Conservation (phyloP, 1,140 invertebrate genomes). For the Apocrypta bakeri region DNA sequence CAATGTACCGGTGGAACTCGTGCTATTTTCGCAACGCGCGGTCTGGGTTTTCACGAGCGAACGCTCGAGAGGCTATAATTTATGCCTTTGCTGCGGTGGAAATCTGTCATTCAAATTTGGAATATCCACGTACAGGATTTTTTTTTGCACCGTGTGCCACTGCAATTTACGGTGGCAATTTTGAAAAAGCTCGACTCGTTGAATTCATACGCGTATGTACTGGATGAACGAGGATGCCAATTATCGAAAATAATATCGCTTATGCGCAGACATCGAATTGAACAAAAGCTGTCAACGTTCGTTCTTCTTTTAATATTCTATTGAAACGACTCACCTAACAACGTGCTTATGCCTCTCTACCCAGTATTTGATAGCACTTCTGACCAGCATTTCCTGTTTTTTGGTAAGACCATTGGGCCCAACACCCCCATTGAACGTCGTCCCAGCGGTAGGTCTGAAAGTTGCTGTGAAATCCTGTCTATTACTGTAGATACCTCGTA, state of each 20-base stretch:
- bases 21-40: no score
- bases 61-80: background rate
- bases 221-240: no score
- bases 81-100: background rate
- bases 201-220: no score
- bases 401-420: slow-evolving; percentile 85
- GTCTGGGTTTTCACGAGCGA: background rate
- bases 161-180: background rate
- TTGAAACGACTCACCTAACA: slow-evolving; percentile 85
- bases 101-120: slow-evolving; percentile 1
- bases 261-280: no score
- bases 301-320: no score
- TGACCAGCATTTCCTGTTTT: slow-evolving; percentile 87
- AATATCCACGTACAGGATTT: background rate
- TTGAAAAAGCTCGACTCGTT: background rate
- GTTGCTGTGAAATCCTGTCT: slow-evolving; percentile 85
- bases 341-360: slow-evolving; percentile 90
- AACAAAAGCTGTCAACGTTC: no score
- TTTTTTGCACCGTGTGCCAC: background rate
- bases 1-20: background rate
- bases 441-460: slow-evolving; percentile 79
- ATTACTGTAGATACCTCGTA: slow-evolving; percentile 84
- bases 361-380: slow-evolving; percentile 91
- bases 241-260: no score
- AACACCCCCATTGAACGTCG: slow-evolving; percentile 76